Base-by-base conservation (phyloP, 2,113 vertebrate genomes). In the Edolisoma coerulescens region DNA sequence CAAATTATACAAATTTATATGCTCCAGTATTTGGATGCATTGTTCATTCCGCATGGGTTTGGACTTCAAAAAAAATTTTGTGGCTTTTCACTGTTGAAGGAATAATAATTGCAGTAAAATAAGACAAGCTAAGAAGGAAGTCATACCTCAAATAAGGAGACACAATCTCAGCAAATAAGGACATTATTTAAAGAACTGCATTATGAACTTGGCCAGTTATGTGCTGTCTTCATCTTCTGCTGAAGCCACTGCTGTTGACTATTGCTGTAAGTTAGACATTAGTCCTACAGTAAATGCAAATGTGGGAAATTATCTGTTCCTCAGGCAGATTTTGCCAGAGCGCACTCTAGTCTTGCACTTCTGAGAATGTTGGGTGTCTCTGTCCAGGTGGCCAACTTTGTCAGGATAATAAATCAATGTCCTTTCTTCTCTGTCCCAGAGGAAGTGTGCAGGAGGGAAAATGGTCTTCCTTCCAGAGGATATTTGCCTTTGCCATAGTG, bases 401-500 rank as follows among this genome's bases (percentile, higher is more conserved):
- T 78, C 41, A 83, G 71, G 60, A 80, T 73, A 61, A 59, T 83
- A 79, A 92, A 91, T 92, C 0, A 0, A 37, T 90, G 70, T 92
- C 86, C 80, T 87, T 93, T 83, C 53, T 96, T 85, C 57, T 90
- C 42, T 79, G 79, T 47, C 65, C 85, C 2, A 13, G 83, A 80
- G 93, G 94, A 97, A 96, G 70, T 7, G 13, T 81, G 50, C 85
- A 94, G 77, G 53, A 77, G 76, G 84, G 69, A 95, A 88, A 39
- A 89, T 56, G 65, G 45, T 90, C 82, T 86, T 87, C 86, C 95
- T 97, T 94, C 85, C 83, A 94, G 91, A 95, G 92, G 96, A 90
- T 96, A 90, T 93, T 96, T 94, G 84, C 96, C 96, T 98, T 98
- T 98, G 89, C 89, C 97, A 95, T 89, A 97, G 64, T 96, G 73